Evolutionary conservation across 2,113 vertebrate species (phyloP).

Genomic region (Entomyzon cyanotis): DNA sequence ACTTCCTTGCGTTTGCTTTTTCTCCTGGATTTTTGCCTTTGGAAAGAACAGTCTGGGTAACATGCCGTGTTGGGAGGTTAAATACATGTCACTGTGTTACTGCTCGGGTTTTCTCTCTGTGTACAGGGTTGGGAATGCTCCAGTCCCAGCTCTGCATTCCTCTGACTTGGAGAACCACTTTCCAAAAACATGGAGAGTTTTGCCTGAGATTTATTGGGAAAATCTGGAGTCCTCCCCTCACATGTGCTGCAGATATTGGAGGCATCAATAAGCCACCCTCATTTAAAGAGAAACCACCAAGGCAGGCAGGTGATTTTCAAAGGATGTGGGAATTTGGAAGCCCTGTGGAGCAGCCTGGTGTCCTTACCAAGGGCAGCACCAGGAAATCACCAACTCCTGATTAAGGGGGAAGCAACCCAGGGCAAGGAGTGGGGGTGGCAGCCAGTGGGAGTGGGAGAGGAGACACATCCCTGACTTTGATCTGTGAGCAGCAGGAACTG

Average conservation of each 20-base stretch:
- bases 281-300: background rate
- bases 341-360: background rate
- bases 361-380: background rate
- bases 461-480: rapidly evolving
- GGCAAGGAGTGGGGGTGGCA: background rate
- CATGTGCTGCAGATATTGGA: background rate
- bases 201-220: background rate
- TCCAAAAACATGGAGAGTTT: background rate
- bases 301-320: background rate
- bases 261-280: background rate
- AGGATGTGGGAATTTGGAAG: background rate
- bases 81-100: background rate
- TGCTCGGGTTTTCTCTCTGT: rapidly evolving
- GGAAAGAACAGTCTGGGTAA: background rate
- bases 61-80: background rate
- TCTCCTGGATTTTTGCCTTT: background rate
- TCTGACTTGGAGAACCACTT: background rate
- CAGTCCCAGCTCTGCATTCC: background rate
- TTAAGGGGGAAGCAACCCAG: background rate
- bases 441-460: background rate
- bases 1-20: background rate
- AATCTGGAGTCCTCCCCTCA: background rate
- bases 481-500: background rate
- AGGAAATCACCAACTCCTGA: background rate
- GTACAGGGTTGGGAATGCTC: background rate